A percentile compares a stretch with the other conserved stretches of the same genome.
Conservation (phyloP, 1,140 invertebrate species). For the Bombus terrestris region DNA sequence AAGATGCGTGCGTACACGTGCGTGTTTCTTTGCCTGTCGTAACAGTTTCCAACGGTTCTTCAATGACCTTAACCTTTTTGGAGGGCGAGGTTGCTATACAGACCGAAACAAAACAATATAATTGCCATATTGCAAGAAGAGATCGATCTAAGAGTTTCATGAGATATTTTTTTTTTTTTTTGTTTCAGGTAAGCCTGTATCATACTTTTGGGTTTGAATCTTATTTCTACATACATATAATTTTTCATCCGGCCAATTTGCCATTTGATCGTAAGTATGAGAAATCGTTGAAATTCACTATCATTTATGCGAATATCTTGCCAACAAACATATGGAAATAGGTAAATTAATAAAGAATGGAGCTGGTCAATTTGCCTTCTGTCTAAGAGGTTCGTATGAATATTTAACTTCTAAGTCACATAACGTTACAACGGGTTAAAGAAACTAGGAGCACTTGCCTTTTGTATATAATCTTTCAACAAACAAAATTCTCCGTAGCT, state of each 20-base stretch:
- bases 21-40: conserved; percentile 42
- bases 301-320: no score
- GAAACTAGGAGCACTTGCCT: no score
- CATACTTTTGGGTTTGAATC: conserved; percentile 10
- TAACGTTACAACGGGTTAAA: no score
- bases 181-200: conserved; percentile 77
- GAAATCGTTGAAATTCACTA: neutral
- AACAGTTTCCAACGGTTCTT: conserved; percentile 50
- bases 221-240: neutral
- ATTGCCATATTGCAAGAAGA: conserved; percentile 52
- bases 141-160: neutral
- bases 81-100: conserved; percentile 47
- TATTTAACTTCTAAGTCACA: no score
- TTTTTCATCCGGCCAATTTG: conserved; percentile 1
- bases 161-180: conserved; percentile 19
- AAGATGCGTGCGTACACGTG: neutral
- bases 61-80: conserved; percentile 76
- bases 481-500: neutral
- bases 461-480: neutral
- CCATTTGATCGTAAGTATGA: conserved; percentile 56
- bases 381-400: no score
- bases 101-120: conserved; percentile 4
- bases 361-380: no score
- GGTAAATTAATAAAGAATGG: neutral
- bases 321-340: neutral